Evolutionary conservation across 1,140 invertebrate genomes (phyloP).

Genomic region (Mercenaria mercenaria): DNA sequence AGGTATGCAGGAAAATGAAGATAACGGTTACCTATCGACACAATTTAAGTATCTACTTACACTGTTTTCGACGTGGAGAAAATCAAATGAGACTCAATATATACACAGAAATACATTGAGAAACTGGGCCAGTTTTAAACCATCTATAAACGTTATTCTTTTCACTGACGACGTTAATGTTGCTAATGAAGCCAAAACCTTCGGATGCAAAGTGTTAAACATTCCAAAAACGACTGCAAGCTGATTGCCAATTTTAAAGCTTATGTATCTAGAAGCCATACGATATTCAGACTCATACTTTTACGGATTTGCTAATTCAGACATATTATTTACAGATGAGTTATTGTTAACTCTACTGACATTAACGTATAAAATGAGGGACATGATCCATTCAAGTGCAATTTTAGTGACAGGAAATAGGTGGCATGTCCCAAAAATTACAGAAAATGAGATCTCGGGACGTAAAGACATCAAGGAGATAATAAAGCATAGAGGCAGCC

Average conservation of each 20-base stretch:
- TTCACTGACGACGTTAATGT: constrained; percentile 39
- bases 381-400: background rate
- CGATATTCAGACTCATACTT: constrained; percentile 48
- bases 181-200: background rate
- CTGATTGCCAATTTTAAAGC: constrained; percentile 65
- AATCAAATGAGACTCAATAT: background rate
- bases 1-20: no score
- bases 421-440: constrained; percentile 61
- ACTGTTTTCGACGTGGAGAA: constrained; percentile 38
- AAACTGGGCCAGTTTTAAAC: constrained; percentile 61
- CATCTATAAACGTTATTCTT: constrained; percentile 38
- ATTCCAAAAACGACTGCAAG: constrained; percentile 5
- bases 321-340: constrained; percentile 61
- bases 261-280: constrained; percentile 67
- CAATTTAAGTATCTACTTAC: constrained; percentile 2
- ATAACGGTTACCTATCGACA: no score
- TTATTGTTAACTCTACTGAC: constrained; percentile 41
- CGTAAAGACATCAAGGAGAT: constrained; percentile 15
- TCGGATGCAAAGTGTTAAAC: constrained; percentile 45
- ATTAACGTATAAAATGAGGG: background rate
- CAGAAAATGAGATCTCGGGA: constrained; percentile 7
- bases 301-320: constrained; percentile 68
- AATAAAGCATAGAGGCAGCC: constrained; percentile 28
- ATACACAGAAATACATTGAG: constrained; percentile 51
- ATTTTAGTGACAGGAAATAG: constrained; percentile 48